phyloP scores from a whole-genome alignment of 1,140 invertebrate species.

The Mercenaria mercenaria region DNA sequence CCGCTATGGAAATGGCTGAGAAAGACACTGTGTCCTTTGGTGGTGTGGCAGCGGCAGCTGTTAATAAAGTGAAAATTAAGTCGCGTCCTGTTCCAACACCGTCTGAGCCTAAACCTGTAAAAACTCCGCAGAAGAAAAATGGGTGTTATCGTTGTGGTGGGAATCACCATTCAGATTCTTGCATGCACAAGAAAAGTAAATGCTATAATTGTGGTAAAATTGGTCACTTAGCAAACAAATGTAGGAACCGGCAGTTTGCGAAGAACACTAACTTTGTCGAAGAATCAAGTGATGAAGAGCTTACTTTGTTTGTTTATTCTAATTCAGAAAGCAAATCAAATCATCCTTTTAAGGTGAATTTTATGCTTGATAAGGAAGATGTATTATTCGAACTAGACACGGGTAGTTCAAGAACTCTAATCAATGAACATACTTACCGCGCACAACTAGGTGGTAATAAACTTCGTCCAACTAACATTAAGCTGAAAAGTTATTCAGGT shows the following conservation, averaged over 20 bases:
- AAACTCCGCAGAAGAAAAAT: neutral
- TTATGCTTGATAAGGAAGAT: neutral
- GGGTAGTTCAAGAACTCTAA: conserved; percentile 20
- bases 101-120: neutral
- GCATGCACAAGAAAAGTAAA: neutral
- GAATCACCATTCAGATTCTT: neutral
- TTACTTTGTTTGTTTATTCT: neutral
- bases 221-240: conserved; percentile 22
- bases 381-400: conserved; percentile 41
- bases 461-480: neutral
- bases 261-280: neutral
- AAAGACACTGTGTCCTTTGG: neutral
- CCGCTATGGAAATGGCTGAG: conserved; percentile 58
- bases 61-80: neutral
- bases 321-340: neutral
- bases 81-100: neutral
- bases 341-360: neutral
- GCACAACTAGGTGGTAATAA: neutral
- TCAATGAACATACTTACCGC: neutral
- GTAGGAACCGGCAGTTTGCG: neutral
- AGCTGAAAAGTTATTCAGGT: conserved; percentile 28
- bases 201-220: conserved; percentile 11
- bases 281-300: neutral
- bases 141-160: conserved; percentile 44
- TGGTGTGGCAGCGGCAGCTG: neutral